A percentile compares a stretch with the other conserved stretches of the same genome.
These are phyloP conservation scores for Nothura maculosa DNA, from an alignment of 2,797 vertebrate species.

Conservation along the genomic window DNA sequence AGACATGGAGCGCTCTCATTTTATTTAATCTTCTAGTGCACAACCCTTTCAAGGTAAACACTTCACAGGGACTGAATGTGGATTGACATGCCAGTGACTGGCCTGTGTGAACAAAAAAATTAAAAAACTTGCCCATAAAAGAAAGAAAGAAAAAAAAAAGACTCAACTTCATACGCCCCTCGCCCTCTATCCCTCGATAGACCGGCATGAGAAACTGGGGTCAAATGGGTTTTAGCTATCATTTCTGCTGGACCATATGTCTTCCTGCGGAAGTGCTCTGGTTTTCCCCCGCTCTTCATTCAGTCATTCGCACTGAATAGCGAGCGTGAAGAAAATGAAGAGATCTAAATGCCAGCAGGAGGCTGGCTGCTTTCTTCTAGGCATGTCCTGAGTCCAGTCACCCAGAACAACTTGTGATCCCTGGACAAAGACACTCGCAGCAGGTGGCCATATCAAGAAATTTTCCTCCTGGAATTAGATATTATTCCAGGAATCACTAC, in stretches of 20 bases:
- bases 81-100: conserved; percentile 74
- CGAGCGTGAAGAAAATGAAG: conserved; percentile 91
- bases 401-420: conserved; percentile 98
- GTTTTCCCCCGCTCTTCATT: conserved; percentile 68
- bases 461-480: conserved; percentile 95
- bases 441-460: conserved; percentile 95
- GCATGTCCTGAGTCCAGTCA: conserved; percentile 91
- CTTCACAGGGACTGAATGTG: conserved; percentile 77
- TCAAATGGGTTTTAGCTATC: conserved; percentile 77
- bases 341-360: conserved; percentile 96
- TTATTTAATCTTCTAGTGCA: conserved; percentile 83
- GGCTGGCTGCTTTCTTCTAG: conserved; percentile 89
- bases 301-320: conserved; percentile 85
- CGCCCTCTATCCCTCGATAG: neutral
- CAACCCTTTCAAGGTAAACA: conserved; percentile 84
- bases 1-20: conserved; percentile 77
- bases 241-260: conserved; percentile 40
- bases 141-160: conserved; percentile 48
- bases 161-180: neutral
- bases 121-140: conserved; percentile 64
- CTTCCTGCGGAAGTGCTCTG: conserved; percentile 65
- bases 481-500: conserved; percentile 94
- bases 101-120: conserved; percentile 48
- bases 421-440: conserved; percentile 91
- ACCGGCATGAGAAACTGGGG: conserved; percentile 43